phyloP scores from a whole-genome alignment of 2,888 invertebrate species.

The Vandiemenella viatica region DNA sequence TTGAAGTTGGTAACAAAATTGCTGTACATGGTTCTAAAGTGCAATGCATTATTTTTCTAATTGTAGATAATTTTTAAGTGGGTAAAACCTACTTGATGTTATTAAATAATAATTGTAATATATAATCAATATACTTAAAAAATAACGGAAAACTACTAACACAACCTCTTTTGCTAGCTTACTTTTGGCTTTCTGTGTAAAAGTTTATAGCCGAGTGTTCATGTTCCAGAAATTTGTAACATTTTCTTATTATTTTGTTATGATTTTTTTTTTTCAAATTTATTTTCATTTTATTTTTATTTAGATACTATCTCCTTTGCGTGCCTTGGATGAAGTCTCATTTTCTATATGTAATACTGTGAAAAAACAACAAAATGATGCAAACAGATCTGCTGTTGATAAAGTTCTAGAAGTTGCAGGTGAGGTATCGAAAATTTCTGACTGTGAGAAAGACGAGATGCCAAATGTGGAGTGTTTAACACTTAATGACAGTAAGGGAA shows the following conservation, averaged over 20 bases:
- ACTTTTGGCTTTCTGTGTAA: too few species aligned
- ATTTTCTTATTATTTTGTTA: neutral
- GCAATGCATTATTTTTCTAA: neutral
- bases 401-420: neutral
- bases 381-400: neutral
- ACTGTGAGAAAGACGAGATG: neutral
- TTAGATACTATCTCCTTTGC: conserved; percentile 5
- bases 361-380: neutral
- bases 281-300: neutral
- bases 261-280: conserved; percentile 1
- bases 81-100: too few species aligned
- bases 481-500: too few species aligned
- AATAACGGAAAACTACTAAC: too few species aligned
- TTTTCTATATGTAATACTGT: conserved; percentile 6
- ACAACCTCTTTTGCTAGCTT: too few species aligned
- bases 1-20: too few species aligned
- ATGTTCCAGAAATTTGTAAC: neutral
- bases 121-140: too few species aligned
- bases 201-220: too few species aligned
- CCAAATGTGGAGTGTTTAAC: too few species aligned
- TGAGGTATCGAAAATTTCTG: neutral
- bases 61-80: neutral
- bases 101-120: too few species aligned
- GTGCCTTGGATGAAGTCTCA: conserved; percentile 11
- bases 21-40: neutral